Conservation (phyloP, 2,888 invertebrate genomes). For the Chirona hameri region DNA sequence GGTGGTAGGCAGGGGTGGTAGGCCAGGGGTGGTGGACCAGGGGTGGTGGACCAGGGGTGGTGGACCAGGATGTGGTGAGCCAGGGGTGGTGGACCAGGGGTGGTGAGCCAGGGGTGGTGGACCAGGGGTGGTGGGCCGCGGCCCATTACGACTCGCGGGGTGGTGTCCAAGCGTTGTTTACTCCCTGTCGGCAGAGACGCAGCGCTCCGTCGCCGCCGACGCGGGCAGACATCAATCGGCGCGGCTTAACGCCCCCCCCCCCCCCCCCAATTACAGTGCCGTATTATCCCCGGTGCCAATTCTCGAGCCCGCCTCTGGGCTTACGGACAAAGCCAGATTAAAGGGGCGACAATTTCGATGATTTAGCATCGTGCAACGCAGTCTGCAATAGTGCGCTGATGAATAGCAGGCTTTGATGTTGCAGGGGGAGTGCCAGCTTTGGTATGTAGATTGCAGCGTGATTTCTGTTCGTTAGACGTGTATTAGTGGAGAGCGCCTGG, state of each 20-base stretch:
- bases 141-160: neutral
- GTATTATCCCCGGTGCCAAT: slow-evolving; percentile 6
- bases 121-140: too few species aligned
- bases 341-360: slow-evolving; percentile 25
- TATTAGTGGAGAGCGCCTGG: neutral
- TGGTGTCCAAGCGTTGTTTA: neutral
- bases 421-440: slow-evolving; percentile 2
- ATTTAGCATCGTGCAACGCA: slow-evolving; percentile 10
- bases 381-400: neutral
- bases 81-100: too few species aligned
- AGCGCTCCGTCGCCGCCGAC: neutral
- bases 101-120: too few species aligned
- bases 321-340: slow-evolving; percentile 13
- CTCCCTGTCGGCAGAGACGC: neutral
- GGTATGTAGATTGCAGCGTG: slow-evolving; percentile 26
- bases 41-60: neutral
- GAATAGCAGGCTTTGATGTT: slow-evolving; percentile 2
- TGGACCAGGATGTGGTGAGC: too few species aligned
- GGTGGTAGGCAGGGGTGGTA: too few species aligned
- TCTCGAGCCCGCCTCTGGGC: neutral
- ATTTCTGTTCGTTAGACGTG: slow-evolving; percentile 6
- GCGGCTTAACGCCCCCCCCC: neutral
- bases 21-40: too few species aligned
- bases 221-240: neutral
- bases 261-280: neutral